These are phyloP conservation scores for Nyctereutes procyonoides DNA, from an alignment of 2,113 vertebrate species.

Conservation along the genomic window DNA sequence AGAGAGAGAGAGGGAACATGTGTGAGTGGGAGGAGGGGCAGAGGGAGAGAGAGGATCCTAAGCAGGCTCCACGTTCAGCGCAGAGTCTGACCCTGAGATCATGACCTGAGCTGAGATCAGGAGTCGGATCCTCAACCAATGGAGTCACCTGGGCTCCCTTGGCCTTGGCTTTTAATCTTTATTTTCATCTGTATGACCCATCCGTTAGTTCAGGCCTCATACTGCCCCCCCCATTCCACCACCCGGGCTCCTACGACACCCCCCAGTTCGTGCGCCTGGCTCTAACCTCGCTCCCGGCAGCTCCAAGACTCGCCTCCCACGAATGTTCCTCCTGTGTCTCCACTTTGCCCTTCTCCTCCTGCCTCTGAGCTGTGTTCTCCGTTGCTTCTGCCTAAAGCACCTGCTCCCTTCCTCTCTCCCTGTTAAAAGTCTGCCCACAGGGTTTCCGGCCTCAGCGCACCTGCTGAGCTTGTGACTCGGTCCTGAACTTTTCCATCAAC, in stretches of 20 bases:
- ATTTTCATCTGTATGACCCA: not conserved
- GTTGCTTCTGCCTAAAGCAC: not conserved
- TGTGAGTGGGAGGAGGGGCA: not conserved
- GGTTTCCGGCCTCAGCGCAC: not conserved
- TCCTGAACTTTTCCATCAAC: not conserved
- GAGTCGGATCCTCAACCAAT: not conserved
- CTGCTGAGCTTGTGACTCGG: not conserved
- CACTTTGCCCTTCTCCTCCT: too few relatives aligned
- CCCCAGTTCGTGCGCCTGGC: not conserved
- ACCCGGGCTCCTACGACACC: fast-evolving
- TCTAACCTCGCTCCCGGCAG: not conserved
- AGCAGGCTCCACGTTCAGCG: not conserved
- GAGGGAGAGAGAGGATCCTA: not conserved
- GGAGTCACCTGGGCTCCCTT: not conserved
- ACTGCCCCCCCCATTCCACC: too few relatives aligned
- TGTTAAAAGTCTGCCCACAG: not conserved
- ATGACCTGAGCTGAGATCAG: not conserved
- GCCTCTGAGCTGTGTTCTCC: not conserved
- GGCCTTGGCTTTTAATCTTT: not conserved
- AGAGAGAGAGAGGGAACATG: not conserved
- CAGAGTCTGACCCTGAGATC: not conserved
- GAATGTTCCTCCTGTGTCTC: fast-evolving
- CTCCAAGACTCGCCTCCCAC: not conserved
- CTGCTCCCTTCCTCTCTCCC: not conserved
- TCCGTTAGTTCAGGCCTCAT: not conserved